A percentile compares a stretch with the other conserved stretches of the same genome.
phyloP scores from a whole-genome alignment of 2,888 invertebrate species.

The Phoronis australis region DNA sequence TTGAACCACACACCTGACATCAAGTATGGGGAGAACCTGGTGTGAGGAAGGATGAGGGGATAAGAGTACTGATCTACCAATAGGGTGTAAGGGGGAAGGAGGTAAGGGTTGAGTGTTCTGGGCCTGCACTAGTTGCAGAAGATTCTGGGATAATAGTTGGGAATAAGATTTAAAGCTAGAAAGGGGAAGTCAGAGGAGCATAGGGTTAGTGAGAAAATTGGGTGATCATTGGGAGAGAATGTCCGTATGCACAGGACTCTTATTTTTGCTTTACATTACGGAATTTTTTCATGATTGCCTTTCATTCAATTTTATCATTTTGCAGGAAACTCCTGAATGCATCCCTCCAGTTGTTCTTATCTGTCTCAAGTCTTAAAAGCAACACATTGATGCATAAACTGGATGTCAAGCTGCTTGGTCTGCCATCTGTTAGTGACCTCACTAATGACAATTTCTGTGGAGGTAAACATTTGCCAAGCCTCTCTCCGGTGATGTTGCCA shows the following conservation, averaged over 20 bases:
- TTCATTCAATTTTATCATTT: too few species aligned
- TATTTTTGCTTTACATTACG: not conserved
- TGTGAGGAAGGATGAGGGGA: not conserved
- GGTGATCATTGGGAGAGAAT: not conserved
- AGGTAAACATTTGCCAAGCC: not conserved
- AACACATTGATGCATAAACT: conserved; percentile 38
- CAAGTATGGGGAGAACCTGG: not conserved
- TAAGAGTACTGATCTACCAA: not conserved
- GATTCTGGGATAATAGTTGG: too few species aligned
- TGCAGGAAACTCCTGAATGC: conserved; percentile 36
- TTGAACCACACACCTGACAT: not conserved
- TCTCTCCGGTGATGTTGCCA: not conserved
- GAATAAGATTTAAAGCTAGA: too few species aligned
- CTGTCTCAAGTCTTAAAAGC: conserved; percentile 39
- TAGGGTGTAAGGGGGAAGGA: too few species aligned
- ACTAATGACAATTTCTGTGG: not conserved
- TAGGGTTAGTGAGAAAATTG: not conserved
- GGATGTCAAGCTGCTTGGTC: conserved; percentile 42
- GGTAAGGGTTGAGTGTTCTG: too few species aligned
- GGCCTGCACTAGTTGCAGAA: too few species aligned
- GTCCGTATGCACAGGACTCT: not conserved
- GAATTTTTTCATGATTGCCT: conserved; percentile 1
- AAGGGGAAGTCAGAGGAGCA: too few species aligned
- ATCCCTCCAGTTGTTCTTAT: conserved; percentile 37
- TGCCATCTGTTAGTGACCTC: conserved; percentile 10